A percentile compares a stretch with the other conserved stretches of the same genome.
Evolutionary conservation across 2,797 vertebrate species (phyloP).

Genomic region (Mormyrops boulengeri): DNA sequence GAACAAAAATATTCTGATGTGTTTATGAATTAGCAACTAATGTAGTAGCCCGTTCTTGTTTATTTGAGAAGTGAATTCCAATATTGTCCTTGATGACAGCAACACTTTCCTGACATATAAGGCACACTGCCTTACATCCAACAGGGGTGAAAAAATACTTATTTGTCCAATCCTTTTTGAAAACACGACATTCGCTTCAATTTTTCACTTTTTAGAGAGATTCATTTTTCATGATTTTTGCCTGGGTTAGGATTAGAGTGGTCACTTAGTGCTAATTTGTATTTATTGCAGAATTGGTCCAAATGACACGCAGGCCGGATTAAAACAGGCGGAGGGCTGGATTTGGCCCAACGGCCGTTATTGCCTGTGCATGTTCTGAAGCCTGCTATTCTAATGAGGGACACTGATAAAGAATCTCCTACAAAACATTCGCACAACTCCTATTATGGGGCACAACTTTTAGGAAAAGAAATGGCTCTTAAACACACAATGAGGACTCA

Average conservation of each 20-base stretch:
- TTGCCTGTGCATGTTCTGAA: too few relatives aligned
- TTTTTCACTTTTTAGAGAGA: background rate
- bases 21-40: constrained; percentile 21
- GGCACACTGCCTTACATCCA: background rate
- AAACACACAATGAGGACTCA: background rate
- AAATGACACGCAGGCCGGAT: too few relatives aligned
- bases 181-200: constrained; percentile 1
- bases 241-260: too few relatives aligned
- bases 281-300: too few relatives aligned
- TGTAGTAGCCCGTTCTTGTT: background rate
- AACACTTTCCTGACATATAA: constrained; percentile 14
- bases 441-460: background rate
- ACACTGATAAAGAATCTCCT: too few relatives aligned
- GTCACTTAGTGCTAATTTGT: too few relatives aligned
- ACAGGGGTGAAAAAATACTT: constrained; percentile 10
- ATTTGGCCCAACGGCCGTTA: too few relatives aligned
- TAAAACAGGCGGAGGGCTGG: too few relatives aligned
- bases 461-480: background rate
- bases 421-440: too few relatives aligned
- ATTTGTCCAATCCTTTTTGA: background rate
- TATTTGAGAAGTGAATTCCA: background rate
- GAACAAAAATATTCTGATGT: constrained; percentile 21
- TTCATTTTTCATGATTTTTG: background rate
- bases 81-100: constrained; percentile 7
- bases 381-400: too few relatives aligned